A percentile compares a stretch with the other conserved stretches of the same genome.
These are phyloP conservation scores for Thunnus albacares DNA, from an alignment of 2,797 vertebrate genomes.

Conservation along the genomic window DNA sequence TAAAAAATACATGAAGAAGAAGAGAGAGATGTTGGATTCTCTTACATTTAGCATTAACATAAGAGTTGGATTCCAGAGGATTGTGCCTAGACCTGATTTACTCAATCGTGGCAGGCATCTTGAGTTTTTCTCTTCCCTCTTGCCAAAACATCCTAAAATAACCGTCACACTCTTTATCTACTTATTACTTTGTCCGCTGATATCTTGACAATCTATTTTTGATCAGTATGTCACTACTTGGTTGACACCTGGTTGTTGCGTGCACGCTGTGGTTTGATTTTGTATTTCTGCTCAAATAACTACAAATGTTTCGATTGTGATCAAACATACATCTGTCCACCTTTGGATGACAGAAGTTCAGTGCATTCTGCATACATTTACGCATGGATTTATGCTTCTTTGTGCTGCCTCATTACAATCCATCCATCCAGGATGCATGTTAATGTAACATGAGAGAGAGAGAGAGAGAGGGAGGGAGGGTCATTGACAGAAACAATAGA, in stretches of 20 bases:
- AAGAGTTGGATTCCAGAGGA: neutral
- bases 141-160: slow-evolving; percentile 5
- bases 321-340: slow-evolving; percentile 43
- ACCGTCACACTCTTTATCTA: neutral
- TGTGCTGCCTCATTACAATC: slow-evolving; percentile 11
- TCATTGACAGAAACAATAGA: slow-evolving; percentile 6
- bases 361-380: slow-evolving; percentile 24
- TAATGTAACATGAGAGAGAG: slow-evolving; percentile 9
- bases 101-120: neutral
- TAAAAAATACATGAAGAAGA: slow-evolving; percentile 3
- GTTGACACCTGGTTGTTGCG: neutral
- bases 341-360: slow-evolving; percentile 19
- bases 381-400: slow-evolving; percentile 25
- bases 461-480: too few relatives aligned
- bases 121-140: neutral
- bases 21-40: neutral
- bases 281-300: slow-evolving; percentile 15
- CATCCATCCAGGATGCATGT: slow-evolving; percentile 11
- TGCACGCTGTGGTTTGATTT: slow-evolving; percentile 34
- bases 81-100: neutral
- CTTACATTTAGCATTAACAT: neutral
- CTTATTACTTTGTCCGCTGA: neutral
- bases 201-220: slow-evolving; percentile 5
- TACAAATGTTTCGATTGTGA: slow-evolving; percentile 35
- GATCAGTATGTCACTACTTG: neutral